These are phyloP conservation scores for Drosophila basisetae DNA, from an alignment of 2,888 invertebrate species.

Conservation along the genomic window DNA sequence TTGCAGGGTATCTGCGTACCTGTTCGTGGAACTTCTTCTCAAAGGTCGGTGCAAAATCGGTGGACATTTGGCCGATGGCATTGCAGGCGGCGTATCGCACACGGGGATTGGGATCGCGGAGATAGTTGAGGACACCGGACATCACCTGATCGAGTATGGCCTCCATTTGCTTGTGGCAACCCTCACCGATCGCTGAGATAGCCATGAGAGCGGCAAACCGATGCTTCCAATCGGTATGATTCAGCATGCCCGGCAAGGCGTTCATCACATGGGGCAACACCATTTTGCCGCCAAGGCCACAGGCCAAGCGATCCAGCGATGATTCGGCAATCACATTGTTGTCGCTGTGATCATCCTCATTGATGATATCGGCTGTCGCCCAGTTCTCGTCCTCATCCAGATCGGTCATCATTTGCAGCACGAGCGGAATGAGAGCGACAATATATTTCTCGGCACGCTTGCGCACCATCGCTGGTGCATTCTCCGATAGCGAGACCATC, in stretches of 20 bases:
- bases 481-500: conserved; percentile 93
- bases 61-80: conserved; percentile 99
- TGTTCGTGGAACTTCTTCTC: conserved; percentile 99
- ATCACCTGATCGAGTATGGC: conserved; percentile 96
- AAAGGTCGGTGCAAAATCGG: conserved; percentile 98
- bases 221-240: conserved; percentile 92
- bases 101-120: conserved; percentile 89
- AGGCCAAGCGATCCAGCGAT: conserved; percentile 98
- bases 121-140: conserved; percentile 93
- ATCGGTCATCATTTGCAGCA: conserved; percentile 97
- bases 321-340: conserved; percentile 98
- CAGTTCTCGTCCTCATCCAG: conserved; percentile 96
- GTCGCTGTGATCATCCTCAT: conserved; percentile 97
- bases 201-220: conserved; percentile 99
- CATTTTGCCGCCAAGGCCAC: conserved; percentile 96
- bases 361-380: conserved; percentile 93
- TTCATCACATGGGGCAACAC: conserved; percentile 95
- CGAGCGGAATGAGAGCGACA: conserved; percentile 91
- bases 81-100: conserved; percentile 98
- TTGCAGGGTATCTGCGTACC: conserved; percentile 40
- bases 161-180: conserved; percentile 99
- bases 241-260: conserved; percentile 94
- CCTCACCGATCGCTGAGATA: conserved; percentile 98
- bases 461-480: conserved; percentile 97
- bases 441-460: conserved; percentile 95